Evolutionary conservation across 37 sponge, comb jelly and placozoan species (phyloP).

Genomic region (Chondrosia reniformis): DNA sequence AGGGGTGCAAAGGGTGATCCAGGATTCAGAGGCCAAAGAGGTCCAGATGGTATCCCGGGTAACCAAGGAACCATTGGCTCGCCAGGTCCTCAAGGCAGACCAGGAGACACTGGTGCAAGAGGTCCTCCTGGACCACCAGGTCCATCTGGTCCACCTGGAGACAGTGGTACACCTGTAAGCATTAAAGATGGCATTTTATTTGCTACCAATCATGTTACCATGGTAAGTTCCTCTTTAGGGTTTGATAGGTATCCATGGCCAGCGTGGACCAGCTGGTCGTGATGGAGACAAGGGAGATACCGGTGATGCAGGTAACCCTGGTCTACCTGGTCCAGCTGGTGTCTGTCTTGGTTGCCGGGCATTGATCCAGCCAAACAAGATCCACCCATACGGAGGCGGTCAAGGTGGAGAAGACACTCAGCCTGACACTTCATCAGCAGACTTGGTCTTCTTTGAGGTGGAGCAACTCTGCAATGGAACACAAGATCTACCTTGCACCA

Average conservation of each 20-base stretch:
- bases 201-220: too few relatives aligned
- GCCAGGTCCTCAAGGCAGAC: neutral
- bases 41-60: neutral
- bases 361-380: slow-evolving; percentile 14
- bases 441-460: neutral
- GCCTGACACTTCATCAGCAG: too few relatives aligned
- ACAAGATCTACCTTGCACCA: neutral
- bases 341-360: slow-evolving; percentile 10
- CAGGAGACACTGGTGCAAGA: neutral
- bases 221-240: too few relatives aligned
- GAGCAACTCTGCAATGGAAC: slow-evolving; percentile 3
- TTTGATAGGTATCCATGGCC: neutral
- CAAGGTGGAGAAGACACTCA: too few relatives aligned
- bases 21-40: neutral
- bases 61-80: neutral
- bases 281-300: slow-evolving; percentile 29
- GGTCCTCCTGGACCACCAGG: neutral
- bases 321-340: slow-evolving; percentile 18
- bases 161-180: too few relatives aligned
- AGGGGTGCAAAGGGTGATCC: neutral
- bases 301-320: neutral
- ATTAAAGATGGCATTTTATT: too few relatives aligned
- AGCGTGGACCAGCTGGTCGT: neutral
- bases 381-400: slow-evolving; percentile 19
- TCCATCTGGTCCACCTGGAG: neutral